Evolutionary conservation across 2,797 vertebrate species (phyloP).

Genomic region (Sylvilagus floridanus): DNA sequence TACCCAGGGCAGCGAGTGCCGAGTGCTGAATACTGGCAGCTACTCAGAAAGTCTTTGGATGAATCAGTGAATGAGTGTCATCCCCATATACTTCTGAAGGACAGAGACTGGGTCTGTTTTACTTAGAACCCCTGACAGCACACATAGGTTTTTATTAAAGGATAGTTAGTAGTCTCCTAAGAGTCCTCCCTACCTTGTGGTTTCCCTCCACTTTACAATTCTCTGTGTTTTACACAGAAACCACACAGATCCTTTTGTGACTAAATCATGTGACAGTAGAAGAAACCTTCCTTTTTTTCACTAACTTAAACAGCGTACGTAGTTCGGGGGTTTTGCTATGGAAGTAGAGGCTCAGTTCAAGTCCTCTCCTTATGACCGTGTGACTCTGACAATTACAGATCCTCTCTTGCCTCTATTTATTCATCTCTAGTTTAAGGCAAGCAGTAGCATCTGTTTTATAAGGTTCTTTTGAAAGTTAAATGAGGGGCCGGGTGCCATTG

Average conservation of each 20-base stretch:
- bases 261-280: neutral
- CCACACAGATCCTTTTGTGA: neutral
- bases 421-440: neutral
- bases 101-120: neutral
- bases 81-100: neutral
- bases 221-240: constrained; percentile 6
- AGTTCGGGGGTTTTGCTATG: neutral
- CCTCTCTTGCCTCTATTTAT: neutral
- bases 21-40: neutral
- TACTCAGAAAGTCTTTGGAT: neutral
- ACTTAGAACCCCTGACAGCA: neutral
- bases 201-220: neutral
- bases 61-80: neutral
- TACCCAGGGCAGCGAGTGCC: neutral
- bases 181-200: neutral
- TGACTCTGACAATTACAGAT: neutral
- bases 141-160: neutral
- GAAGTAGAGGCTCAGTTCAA: neutral
- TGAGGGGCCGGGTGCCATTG: neutral
- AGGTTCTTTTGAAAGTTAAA: neutral
- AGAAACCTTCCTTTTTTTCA: neutral
- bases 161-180: neutral
- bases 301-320: neutral
- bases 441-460: neutral
- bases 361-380: neutral